Conservation (phyloP, 2,113 vertebrate species). For the Trematocara zebra region DNA sequence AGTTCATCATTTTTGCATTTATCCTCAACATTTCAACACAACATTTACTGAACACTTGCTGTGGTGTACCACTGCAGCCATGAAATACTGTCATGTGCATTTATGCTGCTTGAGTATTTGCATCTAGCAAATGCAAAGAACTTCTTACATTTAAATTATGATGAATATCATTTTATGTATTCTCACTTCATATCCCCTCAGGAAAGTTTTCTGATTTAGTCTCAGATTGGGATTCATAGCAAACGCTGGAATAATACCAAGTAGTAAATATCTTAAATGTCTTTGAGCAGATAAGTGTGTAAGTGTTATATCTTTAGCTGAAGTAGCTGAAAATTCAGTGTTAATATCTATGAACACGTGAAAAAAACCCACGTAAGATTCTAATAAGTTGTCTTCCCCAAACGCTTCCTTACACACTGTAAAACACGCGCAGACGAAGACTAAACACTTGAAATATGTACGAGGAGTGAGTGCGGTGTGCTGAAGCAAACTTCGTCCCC, state of each 20-base stretch:
- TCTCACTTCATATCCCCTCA: not conserved
- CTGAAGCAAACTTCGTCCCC: not conserved
- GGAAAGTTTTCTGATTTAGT: not conserved
- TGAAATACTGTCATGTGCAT: not conserved
- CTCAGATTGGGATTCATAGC: not conserved
- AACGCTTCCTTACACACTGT: not conserved
- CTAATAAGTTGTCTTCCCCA: not conserved
- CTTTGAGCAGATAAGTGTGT: not conserved
- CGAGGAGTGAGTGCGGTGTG: not conserved
- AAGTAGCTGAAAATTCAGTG: not conserved
- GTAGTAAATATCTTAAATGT: not conserved
- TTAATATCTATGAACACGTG: not conserved
- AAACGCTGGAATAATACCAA: not conserved
- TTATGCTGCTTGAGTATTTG: not conserved
- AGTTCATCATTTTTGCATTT: not conserved
- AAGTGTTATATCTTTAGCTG: not conserved
- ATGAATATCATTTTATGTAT: not conserved
- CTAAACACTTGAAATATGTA: conserved; percentile 14
- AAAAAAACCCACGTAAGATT: not conserved
- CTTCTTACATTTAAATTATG: not conserved
- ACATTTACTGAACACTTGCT: not conserved
- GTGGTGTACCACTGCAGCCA: not conserved
- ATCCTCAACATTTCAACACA: not conserved
- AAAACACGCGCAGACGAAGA: conserved; percentile 5
- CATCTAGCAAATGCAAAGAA: not conserved